Base-by-base conservation (phyloP, 2,113 vertebrate species). In the Erinaceus europaeus region DNA sequence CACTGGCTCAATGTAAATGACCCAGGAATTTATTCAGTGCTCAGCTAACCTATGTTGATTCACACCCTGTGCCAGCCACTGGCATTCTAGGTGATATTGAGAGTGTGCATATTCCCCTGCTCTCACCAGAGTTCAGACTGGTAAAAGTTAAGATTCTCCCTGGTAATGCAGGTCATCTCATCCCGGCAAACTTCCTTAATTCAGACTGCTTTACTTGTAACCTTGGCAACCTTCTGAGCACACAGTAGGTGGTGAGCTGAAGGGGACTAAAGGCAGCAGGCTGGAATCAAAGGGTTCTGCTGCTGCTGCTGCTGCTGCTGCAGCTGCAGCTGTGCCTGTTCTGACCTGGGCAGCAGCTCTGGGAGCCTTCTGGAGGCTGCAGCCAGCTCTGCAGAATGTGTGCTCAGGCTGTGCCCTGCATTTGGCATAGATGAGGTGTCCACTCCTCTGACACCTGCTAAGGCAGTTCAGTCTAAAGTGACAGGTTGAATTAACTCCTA, bases 401-500 rank as follows among this genome's bases (percentile, higher is more conserved):
- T 69, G 53, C 80, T 84, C 17, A 4, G 71, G 44, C 74, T 32
- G 21, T 75, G 72, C 17, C 18, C 74, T 64, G 65, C 21, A 48
- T 36, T 89, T 5, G 0, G 84, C 61, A 64, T 20, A 82, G 88
- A 91, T 2, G 23, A 82, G 79, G 68, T 80, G 79, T 73, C 79
- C 0, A 4, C 9, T 61, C n/a, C 17, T 15, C 73, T 38, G 64
- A 84, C 89, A 91, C 89, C 91, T 93, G 75, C 85, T 91, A 46
- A 81, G 67, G 89, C 52, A 83, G 64, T 88, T 93, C 93, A 74
- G n/a, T 44, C 25, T 23, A 57, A 68, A 94, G 78, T 86, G 92
- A 86, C 85, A 81, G 88, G 73, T 15, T 79, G 86, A 84, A 92
- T 91, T 81, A 74, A 93, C 92, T 91, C 82, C 82, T 80, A 64